phyloP scores from a whole-genome alignment of 2,113 vertebrate genomes.

The Entomyzon cyanotis region DNA sequence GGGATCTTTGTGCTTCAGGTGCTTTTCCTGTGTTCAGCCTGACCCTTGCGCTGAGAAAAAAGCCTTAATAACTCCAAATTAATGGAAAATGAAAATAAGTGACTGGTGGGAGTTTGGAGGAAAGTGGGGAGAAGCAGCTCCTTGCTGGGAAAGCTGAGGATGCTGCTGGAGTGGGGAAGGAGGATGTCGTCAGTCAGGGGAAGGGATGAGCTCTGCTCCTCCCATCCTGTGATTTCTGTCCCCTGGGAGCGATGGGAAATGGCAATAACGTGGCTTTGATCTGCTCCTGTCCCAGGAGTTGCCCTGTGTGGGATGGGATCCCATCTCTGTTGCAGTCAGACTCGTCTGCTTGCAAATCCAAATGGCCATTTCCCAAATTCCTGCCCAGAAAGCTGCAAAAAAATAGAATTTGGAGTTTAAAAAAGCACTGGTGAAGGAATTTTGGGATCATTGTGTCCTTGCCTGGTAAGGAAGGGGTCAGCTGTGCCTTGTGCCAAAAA shows the following conservation, averaged over 20 bases:
- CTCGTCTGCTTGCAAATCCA: not conserved
- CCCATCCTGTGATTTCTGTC: not conserved
- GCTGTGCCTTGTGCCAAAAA: not conserved
- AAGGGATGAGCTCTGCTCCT: not conserved
- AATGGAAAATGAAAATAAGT: not conserved
- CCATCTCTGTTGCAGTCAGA: not conserved
- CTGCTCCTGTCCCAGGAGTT: not conserved
- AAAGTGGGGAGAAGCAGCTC: not conserved
- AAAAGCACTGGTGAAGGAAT: not conserved
- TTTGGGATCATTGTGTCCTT: not conserved
- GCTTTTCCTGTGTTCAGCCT: rapidly evolving
- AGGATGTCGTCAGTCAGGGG: not conserved
- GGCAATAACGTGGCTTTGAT: not conserved
- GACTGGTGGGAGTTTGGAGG: not conserved
- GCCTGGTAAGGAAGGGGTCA: not conserved
- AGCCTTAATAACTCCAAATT: not conserved
- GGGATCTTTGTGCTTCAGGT: not conserved
- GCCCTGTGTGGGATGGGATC: not conserved
- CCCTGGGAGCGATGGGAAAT: not conserved
- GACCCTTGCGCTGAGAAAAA: not conserved
- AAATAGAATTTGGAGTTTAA: not conserved
- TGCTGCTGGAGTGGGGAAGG: not conserved
- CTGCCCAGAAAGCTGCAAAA: not conserved
- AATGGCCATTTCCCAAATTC: not conserved
- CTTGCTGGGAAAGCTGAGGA: not conserved